These are phyloP conservation scores for Pyralis farinalis DNA, from an alignment of 2,888 invertebrate genomes.

Conservation along the genomic window DNA sequence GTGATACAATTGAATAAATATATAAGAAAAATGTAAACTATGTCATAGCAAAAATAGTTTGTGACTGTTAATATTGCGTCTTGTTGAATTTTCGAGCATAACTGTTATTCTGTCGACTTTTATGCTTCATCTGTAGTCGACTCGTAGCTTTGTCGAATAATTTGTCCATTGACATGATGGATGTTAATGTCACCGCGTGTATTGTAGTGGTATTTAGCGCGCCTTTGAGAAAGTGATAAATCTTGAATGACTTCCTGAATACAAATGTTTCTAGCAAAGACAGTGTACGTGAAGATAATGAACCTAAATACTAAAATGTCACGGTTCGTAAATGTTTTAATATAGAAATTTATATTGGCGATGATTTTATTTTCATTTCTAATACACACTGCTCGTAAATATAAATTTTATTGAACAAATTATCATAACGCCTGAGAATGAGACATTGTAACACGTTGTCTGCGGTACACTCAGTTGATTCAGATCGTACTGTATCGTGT, in stretches of 20 bases:
- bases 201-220: constrained; percentile 48
- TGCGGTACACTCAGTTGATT: too few relatives aligned
- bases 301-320: constrained; percentile 12
- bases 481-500: too few relatives aligned
- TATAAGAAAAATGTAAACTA: neutral
- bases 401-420: neutral
- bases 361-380: constrained; percentile 7
- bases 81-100: neutral
- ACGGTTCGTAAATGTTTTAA: constrained; percentile 7
- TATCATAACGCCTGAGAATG: too few relatives aligned
- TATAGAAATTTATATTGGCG: constrained; percentile 5
- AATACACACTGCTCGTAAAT: constrained; percentile 6
- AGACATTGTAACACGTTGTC: too few relatives aligned
- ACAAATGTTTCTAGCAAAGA: constrained; percentile 27
- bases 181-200: constrained; percentile 45
- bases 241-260: constrained; percentile 46
- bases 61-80: constrained; percentile 1
- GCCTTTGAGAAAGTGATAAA: constrained; percentile 52
- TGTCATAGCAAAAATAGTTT: neutral
- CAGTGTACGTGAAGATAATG: constrained; percentile 10
- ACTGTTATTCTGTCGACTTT: constrained; percentile 27
- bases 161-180: constrained; percentile 55
- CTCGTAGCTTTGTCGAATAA: constrained; percentile 48
- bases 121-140: constrained; percentile 33
- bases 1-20: neutral